Evolutionary conservation across 2,113 vertebrate species (phyloP).

Genomic region (Pipra filicauda): DNA sequence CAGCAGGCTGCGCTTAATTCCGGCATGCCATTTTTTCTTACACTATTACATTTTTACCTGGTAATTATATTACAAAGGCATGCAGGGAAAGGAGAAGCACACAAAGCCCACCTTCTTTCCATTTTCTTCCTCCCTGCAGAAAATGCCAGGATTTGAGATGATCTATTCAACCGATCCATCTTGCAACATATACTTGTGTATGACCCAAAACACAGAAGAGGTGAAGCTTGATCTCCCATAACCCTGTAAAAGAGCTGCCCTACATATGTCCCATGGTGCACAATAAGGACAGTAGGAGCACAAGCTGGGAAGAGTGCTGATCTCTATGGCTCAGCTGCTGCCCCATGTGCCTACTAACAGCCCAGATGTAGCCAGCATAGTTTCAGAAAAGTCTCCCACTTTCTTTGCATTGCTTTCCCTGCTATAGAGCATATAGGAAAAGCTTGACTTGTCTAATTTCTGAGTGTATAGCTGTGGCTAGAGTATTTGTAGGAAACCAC

Average conservation of each 20-base stretch:
- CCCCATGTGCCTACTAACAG: background rate
- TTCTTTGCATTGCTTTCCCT: background rate
- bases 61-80: conserved; percentile 43
- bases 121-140: background rate
- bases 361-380: background rate
- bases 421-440: background rate
- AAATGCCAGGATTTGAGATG: background rate
- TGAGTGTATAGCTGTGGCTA: background rate
- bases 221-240: background rate
- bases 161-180: background rate
- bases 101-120: conserved; percentile 6
- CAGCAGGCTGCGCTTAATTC: background rate
- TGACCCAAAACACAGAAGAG: background rate
- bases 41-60: conserved; percentile 4
- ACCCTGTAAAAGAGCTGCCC: background rate
- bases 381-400: background rate
- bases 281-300: background rate
- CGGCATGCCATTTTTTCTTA: background rate
- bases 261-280: background rate
- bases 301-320: background rate
- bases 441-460: background rate
- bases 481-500: background rate
- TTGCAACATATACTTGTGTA: background rate
- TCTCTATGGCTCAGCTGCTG: background rate
- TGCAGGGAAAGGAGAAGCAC: conserved; percentile 9